These are phyloP conservation scores for Spatulosminthurus flaviceps DNA, from an alignment of 2,888 invertebrate species.

Conservation along the genomic window DNA sequence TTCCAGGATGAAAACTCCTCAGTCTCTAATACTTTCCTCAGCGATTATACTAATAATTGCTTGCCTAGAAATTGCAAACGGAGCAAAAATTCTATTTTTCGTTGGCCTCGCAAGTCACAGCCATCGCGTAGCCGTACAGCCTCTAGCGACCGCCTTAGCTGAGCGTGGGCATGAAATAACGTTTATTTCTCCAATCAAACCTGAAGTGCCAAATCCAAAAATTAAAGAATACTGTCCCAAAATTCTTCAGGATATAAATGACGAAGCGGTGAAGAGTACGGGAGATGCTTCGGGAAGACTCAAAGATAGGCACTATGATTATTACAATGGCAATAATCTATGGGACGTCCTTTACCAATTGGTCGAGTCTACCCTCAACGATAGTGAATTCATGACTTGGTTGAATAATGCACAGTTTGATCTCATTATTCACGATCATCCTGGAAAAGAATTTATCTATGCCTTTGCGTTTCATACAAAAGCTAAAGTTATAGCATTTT, in stretches of 20 bases:
- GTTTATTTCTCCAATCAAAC: background rate
- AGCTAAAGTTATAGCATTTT: background rate
- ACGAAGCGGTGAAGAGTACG: background rate
- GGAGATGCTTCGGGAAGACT: background rate
- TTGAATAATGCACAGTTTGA: background rate
- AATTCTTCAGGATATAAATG: background rate
- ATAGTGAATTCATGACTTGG: background rate
- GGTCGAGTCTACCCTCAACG: background rate
- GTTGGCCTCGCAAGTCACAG: background rate
- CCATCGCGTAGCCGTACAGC: background rate
- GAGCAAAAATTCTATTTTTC: background rate
- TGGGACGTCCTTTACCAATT: background rate
- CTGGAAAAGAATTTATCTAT: background rate
- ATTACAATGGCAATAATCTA: background rate
- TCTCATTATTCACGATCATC: constrained; percentile 20
- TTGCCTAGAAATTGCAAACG: background rate
- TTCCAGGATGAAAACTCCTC: no score
- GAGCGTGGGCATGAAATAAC: background rate
- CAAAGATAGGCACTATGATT: background rate
- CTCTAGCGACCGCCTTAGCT: background rate
- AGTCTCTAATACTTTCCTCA: no score
- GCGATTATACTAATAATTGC: no score
- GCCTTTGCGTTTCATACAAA: background rate
- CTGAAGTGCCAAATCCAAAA: background rate
- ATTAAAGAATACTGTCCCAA: background rate